Conservation (phyloP, 2,797 vertebrate genomes). For the Acipenser transmontanus region DNA sequence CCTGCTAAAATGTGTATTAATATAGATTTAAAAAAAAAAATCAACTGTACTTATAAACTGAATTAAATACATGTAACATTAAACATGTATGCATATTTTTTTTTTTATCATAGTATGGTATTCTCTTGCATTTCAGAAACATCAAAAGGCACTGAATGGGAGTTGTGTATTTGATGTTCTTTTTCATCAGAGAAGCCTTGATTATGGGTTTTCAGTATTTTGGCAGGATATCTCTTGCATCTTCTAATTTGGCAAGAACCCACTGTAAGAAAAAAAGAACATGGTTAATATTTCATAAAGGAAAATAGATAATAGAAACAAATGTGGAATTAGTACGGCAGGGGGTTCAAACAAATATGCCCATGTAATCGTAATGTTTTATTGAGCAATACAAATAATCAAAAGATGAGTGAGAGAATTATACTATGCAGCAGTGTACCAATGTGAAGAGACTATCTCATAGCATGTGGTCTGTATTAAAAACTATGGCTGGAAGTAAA, state of each 20-base stretch:
- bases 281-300: neutral
- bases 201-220: conserved; percentile 46
- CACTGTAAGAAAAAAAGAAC: conserved; percentile 61
- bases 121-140: conserved; percentile 17
- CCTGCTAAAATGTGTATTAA: neutral
- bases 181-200: neutral
- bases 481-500: too few species aligned
- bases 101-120: neutral
- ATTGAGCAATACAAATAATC: too few species aligned
- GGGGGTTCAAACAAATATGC: too few species aligned
- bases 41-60: neutral
- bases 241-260: conserved; percentile 86
- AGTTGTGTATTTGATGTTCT: neutral
- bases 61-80: neutral
- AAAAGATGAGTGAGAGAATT: too few species aligned
- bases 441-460: too few species aligned
- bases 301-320: neutral
- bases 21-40: neutral
- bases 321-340: too few species aligned
- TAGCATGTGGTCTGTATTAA: too few species aligned
- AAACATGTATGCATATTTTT: conserved; percentile 4
- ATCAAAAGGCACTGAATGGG: conserved; percentile 21
- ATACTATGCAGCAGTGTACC: too few species aligned
- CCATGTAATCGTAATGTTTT: too few species aligned
- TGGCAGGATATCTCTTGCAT: conserved; percentile 77